phyloP scores from a whole-genome alignment of 2,888 invertebrate species.

The Alloscopus bannaensis region DNA sequence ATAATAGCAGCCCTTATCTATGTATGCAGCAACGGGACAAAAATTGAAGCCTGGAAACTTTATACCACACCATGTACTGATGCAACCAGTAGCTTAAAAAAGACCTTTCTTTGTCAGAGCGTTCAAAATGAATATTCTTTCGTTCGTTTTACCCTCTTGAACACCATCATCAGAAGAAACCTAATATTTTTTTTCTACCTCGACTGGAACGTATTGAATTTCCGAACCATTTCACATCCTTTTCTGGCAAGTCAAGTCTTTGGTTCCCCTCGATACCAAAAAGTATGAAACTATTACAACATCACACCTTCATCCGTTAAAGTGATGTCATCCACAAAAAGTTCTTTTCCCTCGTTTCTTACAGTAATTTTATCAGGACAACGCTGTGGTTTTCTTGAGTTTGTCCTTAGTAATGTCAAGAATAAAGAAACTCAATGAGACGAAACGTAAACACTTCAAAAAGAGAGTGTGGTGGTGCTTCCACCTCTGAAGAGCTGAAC shows the following conservation, averaged over 20 bases:
- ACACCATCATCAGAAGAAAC: no score
- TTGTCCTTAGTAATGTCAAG: no score
- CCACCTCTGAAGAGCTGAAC: no score
- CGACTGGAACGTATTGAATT: slow-evolving; percentile 57
- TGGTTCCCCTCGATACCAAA: neutral
- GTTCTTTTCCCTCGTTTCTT: neutral
- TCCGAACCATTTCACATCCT: slow-evolving; percentile 38
- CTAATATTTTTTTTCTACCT: slow-evolving; percentile 55
- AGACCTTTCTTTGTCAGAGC: neutral
- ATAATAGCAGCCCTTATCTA: no score
- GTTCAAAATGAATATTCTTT: slow-evolving; percentile 26
- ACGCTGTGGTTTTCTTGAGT: neutral
- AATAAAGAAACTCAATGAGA: no score
- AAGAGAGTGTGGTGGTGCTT: no score
- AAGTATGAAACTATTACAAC: neutral
- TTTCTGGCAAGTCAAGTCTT: neutral
- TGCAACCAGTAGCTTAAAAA: no score
- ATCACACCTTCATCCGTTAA: neutral
- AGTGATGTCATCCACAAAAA: neutral
- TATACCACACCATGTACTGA: no score
- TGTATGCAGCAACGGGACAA: no score
- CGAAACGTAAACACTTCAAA: no score
- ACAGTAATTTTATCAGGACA: neutral
- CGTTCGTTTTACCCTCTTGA: slow-evolving; percentile 32
- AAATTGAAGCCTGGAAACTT: no score